These are phyloP conservation scores for Eleginops maclovinus DNA, from an alignment of 2,113 vertebrate genomes.

Conservation along the genomic window DNA sequence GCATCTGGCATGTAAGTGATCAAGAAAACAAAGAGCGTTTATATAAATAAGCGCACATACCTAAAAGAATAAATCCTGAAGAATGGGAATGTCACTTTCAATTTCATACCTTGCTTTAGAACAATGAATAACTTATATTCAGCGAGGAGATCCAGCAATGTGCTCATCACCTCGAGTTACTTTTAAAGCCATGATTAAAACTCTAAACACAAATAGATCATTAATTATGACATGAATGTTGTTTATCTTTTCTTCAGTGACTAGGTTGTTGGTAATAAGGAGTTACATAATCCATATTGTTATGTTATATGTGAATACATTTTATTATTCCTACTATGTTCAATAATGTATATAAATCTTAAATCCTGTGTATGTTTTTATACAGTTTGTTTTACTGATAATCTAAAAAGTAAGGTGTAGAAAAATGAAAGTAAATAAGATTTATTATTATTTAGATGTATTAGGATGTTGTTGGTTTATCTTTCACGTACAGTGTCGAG, in stretches of 20 bases:
- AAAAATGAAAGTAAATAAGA: no score
- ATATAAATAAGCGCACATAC: background rate
- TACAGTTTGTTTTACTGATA: no score
- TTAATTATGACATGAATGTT: background rate
- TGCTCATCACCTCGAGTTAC: background rate
- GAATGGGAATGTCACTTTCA: background rate
- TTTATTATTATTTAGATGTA: background rate
- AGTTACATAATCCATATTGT: background rate
- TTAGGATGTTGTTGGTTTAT: no score
- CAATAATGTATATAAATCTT: no score
- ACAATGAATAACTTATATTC: background rate
- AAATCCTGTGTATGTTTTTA: background rate
- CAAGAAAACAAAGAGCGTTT: slow-evolving; percentile 18
- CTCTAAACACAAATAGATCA: background rate
- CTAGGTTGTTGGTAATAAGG: background rate
- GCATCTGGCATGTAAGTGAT: slow-evolving; percentile 46
- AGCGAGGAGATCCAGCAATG: background rate
- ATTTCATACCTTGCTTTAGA: background rate
- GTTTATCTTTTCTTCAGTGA: background rate
- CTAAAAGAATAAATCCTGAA: slow-evolving; percentile 4
- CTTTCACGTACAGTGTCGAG: background rate
- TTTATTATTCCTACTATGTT: no score
- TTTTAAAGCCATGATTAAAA: background rate
- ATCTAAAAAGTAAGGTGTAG: background rate
- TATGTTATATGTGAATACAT: no score